Base-by-base conservation (phyloP, 2,888 invertebrate species). In the Eledone cirrhosa region DNA sequence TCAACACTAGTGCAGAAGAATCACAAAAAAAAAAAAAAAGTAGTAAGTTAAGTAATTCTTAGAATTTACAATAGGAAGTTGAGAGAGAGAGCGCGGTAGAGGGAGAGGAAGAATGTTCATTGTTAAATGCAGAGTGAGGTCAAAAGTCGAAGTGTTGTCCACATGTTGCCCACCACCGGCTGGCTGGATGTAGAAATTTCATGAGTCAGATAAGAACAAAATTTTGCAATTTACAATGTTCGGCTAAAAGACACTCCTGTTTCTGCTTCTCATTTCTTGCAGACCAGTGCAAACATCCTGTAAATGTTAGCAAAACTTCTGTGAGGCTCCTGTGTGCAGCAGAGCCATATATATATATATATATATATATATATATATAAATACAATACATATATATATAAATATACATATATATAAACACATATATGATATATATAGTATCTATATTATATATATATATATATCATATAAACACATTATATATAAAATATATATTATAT, bases 331-430 rank as follows among this genome's bases (percentile, higher is more conserved):
- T 16, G 33, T 69, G 24, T 33, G 29, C 24, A 22, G 27, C 31
- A 22, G 67, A 67, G 7, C 24, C 2, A 29, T n/a, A 29, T 11
- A 11, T 11, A 24, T 63, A n/a, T 2, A 63, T 63, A 63, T 63
- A 63, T 72, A 1, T 31, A 72, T 72, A 72, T 72, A 31, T 72
- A 31, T 72, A 63, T 63, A 63, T 63, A n/a, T n/a, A n/a, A n/a
- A n/a, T n/a, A n/a, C n/a, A n/a, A n/a, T n/a, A n/a, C 29, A 65
- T 65, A 65, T 65, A 65, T 65, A 65, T 65, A 65, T 65, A 65
- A 19, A 65, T 65, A 19, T 65, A 65, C 19, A 19, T 31, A 74
- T 31, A 41, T 31, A 74, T 31, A n/a, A n/a, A n/a, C n/a, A n/a
- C 29, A 65, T 65, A 65, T 65, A 65, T 65, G 19, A 65, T 65